Base-by-base conservation (phyloP, 1,140 invertebrate species). In the Littorina saxatilis region DNA sequence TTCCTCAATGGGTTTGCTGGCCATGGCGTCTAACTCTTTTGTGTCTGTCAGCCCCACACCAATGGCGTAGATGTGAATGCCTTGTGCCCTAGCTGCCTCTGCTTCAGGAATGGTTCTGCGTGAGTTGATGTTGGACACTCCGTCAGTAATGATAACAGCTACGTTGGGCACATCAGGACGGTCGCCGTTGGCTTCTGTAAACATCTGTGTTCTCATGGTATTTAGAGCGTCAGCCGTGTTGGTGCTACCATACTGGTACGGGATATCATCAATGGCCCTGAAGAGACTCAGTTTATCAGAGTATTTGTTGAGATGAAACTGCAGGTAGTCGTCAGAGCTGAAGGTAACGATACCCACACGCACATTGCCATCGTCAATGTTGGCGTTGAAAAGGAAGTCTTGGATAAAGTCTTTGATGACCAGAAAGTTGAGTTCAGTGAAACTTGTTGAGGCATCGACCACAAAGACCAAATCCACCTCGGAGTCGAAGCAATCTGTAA, bases 381-480 rank as follows among this genome's bases (percentile, higher is more conserved):
- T 68, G 32, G 82, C 80, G 29, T 72, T 61, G 32, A 75, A 40
- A 13, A 87, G 55, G 73, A 88, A 81, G 35, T 86, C 74, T 76
- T 84, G 85, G 55, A 87, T 66, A 76, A 87, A 88, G 37, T 83
- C 80, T 23, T 85, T 79, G 82, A 84, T 82, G 61, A 87, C 73
- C 29, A 66, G 40, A 72, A 87, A 87, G 78, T 87, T 84, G 27
- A 55, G 63, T 47, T 78, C 72, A 47, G 75, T 81, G 20, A 90
- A 86, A 77, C 85, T 86, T 23, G 86, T 83, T 20, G 88, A 89
- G 0, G 87, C 83, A 63, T 90, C 89, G 17, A 90, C 78, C n/a
- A 90, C 79, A 35, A 90, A 78, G 0, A 90, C 85, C 15, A 90
- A 32, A 91, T 93, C 83, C 11, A 85, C 68, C 43, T 82, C 27